phyloP scores from a whole-genome alignment of 2,113 vertebrate genomes.

The Psophia crepitans region DNA sequence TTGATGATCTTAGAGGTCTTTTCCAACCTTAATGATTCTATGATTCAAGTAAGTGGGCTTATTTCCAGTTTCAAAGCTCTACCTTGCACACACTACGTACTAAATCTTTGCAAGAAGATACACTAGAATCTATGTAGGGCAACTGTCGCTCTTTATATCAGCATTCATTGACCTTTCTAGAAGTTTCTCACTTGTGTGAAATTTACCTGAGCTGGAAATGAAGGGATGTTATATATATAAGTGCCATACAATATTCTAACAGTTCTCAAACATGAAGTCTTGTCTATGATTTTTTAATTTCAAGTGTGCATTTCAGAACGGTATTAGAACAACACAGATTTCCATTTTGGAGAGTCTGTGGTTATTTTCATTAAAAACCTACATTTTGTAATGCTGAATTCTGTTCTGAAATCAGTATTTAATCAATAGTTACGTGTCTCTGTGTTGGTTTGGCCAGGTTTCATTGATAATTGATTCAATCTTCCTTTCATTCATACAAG shows the following conservation, averaged over 20 bases:
- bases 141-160: not conserved
- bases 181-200: not conserved
- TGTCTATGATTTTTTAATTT: not conserved
- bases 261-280: not conserved
- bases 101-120: not conserved
- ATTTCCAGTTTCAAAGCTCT: not conserved
- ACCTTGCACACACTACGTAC: fast-evolving
- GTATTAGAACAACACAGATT: not conserved
- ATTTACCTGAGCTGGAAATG: not conserved
- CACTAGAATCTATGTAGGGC: not conserved
- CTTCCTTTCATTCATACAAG: not conserved
- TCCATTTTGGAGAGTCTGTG: not conserved
- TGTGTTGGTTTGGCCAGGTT: not conserved
- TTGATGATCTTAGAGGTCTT: no score
- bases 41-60: not conserved
- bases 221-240: not conserved
- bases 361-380: not conserved
- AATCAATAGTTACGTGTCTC: not conserved
- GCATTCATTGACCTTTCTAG: not conserved
- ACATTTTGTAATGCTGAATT: not conserved
- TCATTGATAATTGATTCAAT: not conserved
- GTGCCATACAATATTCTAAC: not conserved
- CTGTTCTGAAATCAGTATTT: not conserved
- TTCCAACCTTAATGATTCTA: no score
- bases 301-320: not conserved